Percentiles rank a stretch among this genome's conserved stretches.
Evolutionary conservation across 2,797 vertebrate genomes (phyloP).

Genomic region (Molossus molossus): DNA sequence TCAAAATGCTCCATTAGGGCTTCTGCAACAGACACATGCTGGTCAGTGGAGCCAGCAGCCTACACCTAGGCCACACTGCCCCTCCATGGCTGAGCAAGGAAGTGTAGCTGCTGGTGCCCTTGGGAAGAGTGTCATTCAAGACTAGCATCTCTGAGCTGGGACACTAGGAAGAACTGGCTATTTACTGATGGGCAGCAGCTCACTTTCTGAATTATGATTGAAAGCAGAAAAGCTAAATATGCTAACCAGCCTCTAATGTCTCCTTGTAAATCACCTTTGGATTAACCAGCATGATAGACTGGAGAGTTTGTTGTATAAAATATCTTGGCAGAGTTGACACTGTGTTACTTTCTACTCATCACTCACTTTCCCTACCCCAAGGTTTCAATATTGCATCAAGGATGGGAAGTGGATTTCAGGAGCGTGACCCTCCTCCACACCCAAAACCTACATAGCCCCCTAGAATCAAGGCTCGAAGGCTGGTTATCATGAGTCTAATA

Average conservation of each 20-base stretch:
- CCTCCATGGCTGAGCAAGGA: conserved; percentile 47
- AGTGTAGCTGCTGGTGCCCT: neutral
- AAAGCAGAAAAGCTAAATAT: neutral
- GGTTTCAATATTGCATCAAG: neutral
- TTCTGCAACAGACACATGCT: neutral
- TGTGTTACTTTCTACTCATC: neutral
- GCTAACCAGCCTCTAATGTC: neutral
- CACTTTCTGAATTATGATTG: neutral
- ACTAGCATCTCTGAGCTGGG: neutral
- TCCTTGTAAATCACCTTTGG: conserved; percentile 31
- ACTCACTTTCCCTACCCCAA: neutral
- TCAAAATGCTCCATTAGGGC: too few species aligned
- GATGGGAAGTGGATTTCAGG: neutral
- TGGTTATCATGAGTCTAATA: neutral
- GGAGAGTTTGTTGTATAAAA: neutral
- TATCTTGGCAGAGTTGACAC: neutral
- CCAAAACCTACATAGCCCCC: neutral
- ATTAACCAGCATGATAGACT: neutral
- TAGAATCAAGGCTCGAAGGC: neutral
- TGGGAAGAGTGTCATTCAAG: neutral
- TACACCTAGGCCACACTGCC: conserved; percentile 19
- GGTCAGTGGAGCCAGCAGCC: neutral
- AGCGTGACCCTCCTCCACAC: neutral
- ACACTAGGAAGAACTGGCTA: neutral
- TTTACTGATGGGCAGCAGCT: neutral